Conservation (phyloP, 2,888 invertebrate species). For the Sarcophaga variegata region DNA sequence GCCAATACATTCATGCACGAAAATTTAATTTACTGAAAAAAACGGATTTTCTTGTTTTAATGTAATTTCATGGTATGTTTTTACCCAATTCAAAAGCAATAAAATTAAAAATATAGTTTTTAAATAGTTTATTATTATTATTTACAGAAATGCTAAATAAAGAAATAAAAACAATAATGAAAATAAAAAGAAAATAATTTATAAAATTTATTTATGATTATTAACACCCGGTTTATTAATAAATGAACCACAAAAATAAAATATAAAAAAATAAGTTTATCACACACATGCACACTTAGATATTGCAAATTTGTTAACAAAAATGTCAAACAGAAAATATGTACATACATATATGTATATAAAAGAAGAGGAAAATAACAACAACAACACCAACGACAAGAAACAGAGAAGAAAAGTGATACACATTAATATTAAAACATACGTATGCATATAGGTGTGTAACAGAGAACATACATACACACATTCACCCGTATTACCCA, state of each 20-base stretch:
- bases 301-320: constrained; percentile 65
- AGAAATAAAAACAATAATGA: background rate
- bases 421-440: constrained; percentile 4
- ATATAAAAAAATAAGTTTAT: constrained; percentile 39
- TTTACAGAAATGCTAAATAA: background rate
- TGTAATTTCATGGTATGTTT: background rate
- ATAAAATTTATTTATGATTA: constrained; percentile 52
- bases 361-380: constrained; percentile 34
- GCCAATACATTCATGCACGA: background rate
- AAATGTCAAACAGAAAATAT: constrained; percentile 61
- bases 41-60: background rate
- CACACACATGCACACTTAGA: background rate
- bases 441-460: background rate
- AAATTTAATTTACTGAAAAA: background rate
- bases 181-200: background rate
- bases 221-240: constrained; percentile 55
- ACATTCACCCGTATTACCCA: background rate
- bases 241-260: constrained; percentile 26
- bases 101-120: background rate
- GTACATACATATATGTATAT: background rate
- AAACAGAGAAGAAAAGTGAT: constrained; percentile 18
- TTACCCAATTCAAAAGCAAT: background rate
- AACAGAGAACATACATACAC: constrained; percentile 2
- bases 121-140: background rate
- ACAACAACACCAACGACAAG: background rate